Evolutionary conservation across 1,140 invertebrate species (phyloP), one percentile per base, ranked within the genome.

Genomic region (Stegodyphus mimosarum): DNA sequence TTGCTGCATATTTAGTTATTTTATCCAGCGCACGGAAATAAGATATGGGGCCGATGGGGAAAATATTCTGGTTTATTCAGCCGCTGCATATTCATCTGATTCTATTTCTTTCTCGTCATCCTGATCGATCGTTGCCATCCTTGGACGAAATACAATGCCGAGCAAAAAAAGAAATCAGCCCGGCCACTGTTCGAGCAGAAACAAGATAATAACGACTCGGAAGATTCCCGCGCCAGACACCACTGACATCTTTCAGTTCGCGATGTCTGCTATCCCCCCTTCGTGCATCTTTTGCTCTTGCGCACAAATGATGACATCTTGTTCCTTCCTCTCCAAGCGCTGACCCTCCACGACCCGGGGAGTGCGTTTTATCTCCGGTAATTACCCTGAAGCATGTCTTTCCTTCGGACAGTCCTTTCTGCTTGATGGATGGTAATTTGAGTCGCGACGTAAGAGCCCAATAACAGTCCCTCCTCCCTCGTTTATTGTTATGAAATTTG

Each of bases 401-500:
- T 74, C 10, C 48, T 9, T n/a, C 18, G 15, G 2, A n/a, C 13
- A n/a, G 13, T n/a, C 66, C 66, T 15, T n/a, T 10, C 60, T 18
- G 6, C 18, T 33, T 76, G 74, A 76, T 76, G 60, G 74, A 76
- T 76, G 74, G 74, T 76, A 76, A 76, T 76, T 76, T 60, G 74
- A 76, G 60, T 64, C 74, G 48, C n/a, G n/a, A n/a, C 51, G 51
- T 17, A 53, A 74, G 74, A 15, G 51, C 66, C 60, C 74, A 76
- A 76, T 76, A 76, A 64, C 74, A 11, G 60, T 60, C 33, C 33
- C 33, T 33, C 33, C 33, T 3, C 17, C 60, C 55, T 64, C 66
- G 74, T 76, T 76, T 76, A 76, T 76, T 76, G 74, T 76, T 76
- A 76, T 76, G 74, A 76, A 76, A 76, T 76, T 55, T 52, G 48